Evolutionary conservation across 2,113 vertebrate genomes (phyloP).

Genomic region (human): DNA sequence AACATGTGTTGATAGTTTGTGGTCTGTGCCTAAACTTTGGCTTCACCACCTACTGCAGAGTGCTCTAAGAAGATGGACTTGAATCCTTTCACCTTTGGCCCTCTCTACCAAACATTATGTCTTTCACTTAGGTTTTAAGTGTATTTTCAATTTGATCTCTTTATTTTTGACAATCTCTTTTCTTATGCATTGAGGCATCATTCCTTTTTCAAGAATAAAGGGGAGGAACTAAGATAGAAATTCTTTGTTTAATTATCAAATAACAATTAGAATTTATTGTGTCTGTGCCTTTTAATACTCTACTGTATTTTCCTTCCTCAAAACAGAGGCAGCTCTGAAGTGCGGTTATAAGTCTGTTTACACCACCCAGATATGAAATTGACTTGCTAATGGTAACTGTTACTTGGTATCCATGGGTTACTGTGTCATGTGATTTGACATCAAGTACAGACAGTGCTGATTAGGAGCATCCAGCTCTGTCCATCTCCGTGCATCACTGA

Average conservation of each 20-base stretch:
- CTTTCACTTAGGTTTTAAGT: constrained; percentile 57
- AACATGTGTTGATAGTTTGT: not conserved
- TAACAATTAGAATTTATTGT: constrained; percentile 76
- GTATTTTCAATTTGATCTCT: constrained; percentile 55
- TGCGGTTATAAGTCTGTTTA: constrained; percentile 95
- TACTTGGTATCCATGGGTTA: constrained; percentile 99
- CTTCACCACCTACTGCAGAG: not conserved
- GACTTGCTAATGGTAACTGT: constrained; percentile 99
- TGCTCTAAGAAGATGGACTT: constrained; percentile 7
- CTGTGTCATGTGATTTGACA: constrained; percentile 99
- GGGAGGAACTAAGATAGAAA: constrained; percentile 69
- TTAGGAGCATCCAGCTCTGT: constrained; percentile 99
- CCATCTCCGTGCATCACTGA: constrained; percentile 99
- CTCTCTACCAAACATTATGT: not conserved
- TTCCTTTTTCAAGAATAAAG: constrained; percentile 69
- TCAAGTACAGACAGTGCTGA: constrained; percentile 99
- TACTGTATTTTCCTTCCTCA: constrained; percentile 82
- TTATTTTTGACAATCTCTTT: constrained; percentile 69
- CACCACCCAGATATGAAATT: constrained; percentile 98
- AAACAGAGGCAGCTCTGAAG: constrained; percentile 87
- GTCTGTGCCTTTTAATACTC: constrained; percentile 80
- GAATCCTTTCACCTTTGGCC: not conserved
- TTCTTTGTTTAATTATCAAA: constrained; percentile 82
- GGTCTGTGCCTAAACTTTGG: constrained; percentile 36
- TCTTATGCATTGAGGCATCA: constrained; percentile 59